Conservation (phyloP, 2,888 invertebrate species). For the Sarcophaga carnaria region DNA sequence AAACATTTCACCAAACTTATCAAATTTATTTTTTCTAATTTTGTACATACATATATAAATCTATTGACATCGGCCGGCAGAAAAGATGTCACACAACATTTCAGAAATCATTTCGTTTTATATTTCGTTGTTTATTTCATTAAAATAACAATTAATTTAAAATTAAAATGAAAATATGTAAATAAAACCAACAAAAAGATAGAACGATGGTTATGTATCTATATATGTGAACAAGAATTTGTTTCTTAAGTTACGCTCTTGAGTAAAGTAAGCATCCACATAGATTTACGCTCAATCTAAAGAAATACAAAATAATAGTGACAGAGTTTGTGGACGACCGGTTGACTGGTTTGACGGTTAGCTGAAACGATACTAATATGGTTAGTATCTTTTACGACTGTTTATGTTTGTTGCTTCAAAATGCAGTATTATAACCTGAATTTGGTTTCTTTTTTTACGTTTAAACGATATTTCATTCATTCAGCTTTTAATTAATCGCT, state of each 20-base stretch:
- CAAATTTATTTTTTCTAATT: neutral
- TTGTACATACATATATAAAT: neutral
- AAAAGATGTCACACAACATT: neutral
- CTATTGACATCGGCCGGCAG: neutral
- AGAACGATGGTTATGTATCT: too few relatives aligned
- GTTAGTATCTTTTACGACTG: neutral
- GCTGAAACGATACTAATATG: slow-evolving; percentile 4
- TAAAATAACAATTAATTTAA: too few relatives aligned
- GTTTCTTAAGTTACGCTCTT: neutral
- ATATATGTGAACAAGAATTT: too few relatives aligned
- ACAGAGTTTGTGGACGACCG: neutral
- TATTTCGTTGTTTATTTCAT: too few relatives aligned
- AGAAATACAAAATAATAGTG: neutral
- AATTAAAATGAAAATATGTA: too few relatives aligned
- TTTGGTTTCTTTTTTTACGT: neutral
- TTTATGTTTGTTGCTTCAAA: neutral
- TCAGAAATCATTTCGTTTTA: too few relatives aligned
- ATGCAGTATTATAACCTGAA: slow-evolving; percentile 1
- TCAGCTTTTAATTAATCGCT: neutral
- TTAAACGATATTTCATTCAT: slow-evolving; percentile 8
- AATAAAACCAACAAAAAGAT: too few relatives aligned
- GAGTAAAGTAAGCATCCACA: neutral
- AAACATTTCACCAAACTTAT: neutral
- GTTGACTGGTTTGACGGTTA: slow-evolving; percentile 1
- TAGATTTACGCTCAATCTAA: neutral